phyloP scores from a whole-genome alignment of 1,140 invertebrate species.

The Pseudomyrmex pallidus region DNA sequence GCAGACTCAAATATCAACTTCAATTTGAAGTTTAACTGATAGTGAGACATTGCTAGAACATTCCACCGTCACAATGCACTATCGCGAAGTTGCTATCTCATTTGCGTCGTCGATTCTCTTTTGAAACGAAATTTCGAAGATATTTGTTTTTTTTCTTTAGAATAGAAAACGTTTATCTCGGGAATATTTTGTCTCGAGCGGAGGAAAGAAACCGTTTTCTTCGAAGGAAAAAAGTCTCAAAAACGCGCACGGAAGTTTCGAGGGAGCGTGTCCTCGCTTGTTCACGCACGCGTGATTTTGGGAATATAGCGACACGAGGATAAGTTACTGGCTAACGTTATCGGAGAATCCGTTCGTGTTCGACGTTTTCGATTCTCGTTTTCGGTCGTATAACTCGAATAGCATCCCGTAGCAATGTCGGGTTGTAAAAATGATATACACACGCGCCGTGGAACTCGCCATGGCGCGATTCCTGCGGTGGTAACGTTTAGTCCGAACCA shows the following conservation, averaged over 20 bases:
- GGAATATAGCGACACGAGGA: conserved; percentile 22
- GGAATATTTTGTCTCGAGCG: neutral
- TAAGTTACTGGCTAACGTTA: conserved; percentile 65
- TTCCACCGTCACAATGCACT: too few species aligned
- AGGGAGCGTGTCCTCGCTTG: neutral
- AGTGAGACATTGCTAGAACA: too few species aligned
- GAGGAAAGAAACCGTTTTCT: too few species aligned
- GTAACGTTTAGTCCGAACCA: neutral
- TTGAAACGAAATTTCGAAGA: too few species aligned
- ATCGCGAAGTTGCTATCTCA: too few species aligned
- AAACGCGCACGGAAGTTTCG: conserved; percentile 69
- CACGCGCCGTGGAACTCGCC: conserved; percentile 24
- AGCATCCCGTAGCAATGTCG: conserved; percentile 25
- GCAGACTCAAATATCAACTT: too few species aligned
- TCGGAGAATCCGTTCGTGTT: conserved; percentile 53
- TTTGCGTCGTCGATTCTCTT: too few species aligned
- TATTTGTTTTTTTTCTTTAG: too few species aligned
- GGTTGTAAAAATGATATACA: conserved; percentile 66
- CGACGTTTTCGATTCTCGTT: conserved; percentile 61
- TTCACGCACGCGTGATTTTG: conserved; percentile 50
- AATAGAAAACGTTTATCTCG: neutral
- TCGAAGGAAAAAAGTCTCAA: conserved; percentile 40
- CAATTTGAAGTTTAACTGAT: too few species aligned
- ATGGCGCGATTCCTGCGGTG: conserved; percentile 13
- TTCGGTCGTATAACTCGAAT: conserved; percentile 68